Conservation (phyloP, 1,140 invertebrate genomes). For the Metopolophium dirhodum region DNA sequence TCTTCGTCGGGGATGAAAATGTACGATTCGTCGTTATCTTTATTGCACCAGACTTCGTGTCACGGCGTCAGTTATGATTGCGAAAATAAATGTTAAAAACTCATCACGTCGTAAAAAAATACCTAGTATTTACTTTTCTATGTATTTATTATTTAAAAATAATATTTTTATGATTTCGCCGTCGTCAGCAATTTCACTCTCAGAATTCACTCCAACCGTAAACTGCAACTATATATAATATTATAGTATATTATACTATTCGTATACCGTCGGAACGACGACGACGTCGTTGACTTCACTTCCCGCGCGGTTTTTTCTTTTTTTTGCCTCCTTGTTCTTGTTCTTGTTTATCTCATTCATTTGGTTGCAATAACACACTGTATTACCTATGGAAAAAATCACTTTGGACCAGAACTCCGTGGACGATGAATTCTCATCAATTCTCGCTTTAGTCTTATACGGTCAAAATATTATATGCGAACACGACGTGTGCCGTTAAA, state of each 20-base stretch:
- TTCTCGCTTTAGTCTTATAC: not conserved
- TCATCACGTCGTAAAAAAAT: not conserved
- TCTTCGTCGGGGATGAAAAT: not conserved
- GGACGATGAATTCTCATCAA: not conserved
- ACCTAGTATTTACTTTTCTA: not conserved
- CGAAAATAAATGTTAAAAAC: conserved; percentile 22
- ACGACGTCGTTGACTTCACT: not conserved
- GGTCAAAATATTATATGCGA: not conserved
- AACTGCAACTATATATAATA: too few relatives aligned
- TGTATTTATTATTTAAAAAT: not conserved
- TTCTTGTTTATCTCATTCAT: not conserved
- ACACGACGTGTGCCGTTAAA: not conserved
- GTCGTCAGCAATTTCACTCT: not conserved
- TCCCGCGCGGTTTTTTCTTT: not conserved
- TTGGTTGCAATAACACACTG: not conserved
- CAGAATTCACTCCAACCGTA: not conserved
- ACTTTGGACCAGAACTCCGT: not conserved
- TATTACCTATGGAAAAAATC: not conserved
- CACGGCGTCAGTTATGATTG: not conserved
- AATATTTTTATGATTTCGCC: not conserved
- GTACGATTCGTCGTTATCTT: not conserved
- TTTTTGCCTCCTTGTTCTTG: not conserved
- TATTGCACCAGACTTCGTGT: not conserved
- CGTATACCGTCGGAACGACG: not conserved
- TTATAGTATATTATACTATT: not conserved